These are phyloP conservation scores for Nesoenas mayeri DNA, from an alignment of 2,113 vertebrate species.

Conservation along the genomic window DNA sequence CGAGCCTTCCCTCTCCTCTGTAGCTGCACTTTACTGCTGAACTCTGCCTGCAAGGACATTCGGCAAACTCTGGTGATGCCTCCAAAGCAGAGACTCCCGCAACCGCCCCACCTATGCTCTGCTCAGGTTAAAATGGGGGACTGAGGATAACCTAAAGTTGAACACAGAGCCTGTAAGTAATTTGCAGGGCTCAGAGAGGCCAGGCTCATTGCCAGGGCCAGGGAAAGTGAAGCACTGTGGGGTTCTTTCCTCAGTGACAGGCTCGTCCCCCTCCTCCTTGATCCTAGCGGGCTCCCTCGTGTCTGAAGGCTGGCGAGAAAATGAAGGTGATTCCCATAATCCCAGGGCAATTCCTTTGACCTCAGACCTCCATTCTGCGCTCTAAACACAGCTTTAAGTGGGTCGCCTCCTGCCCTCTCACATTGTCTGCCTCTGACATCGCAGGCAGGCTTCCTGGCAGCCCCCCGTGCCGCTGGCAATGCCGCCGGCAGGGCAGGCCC, in stretches of 20 bases:
- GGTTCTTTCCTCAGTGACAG: neutral
- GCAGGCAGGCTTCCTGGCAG: neutral
- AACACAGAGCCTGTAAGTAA: neutral
- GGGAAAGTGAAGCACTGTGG: neutral
- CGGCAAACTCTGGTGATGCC: neutral
- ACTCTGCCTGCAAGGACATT: neutral
- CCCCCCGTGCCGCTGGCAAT: fast-evolving
- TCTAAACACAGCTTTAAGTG: slow-evolving; percentile 9
- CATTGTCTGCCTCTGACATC: slow-evolving; percentile 16
- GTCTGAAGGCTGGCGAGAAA: neutral
- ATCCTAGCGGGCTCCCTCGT: neutral
- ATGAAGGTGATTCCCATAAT: slow-evolving; percentile 38
- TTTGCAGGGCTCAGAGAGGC: neutral
- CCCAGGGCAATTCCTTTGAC: slow-evolving; percentile 49
- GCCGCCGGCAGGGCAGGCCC: neutral
- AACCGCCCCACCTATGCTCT: neutral
- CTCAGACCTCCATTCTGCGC: neutral
- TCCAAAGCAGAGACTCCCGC: neutral
- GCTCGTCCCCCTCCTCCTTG: neutral
- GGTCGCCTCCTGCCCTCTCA: slow-evolving; percentile 20
- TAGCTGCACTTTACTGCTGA: neutral
- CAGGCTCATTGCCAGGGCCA: slow-evolving; percentile 45
- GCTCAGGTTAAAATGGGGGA: neutral
- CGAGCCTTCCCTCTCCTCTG: neutral
- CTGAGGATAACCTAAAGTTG: neutral